Evolutionary conservation across 2,113 vertebrate genomes (phyloP).

Genomic region (Nanger granti): DNA sequence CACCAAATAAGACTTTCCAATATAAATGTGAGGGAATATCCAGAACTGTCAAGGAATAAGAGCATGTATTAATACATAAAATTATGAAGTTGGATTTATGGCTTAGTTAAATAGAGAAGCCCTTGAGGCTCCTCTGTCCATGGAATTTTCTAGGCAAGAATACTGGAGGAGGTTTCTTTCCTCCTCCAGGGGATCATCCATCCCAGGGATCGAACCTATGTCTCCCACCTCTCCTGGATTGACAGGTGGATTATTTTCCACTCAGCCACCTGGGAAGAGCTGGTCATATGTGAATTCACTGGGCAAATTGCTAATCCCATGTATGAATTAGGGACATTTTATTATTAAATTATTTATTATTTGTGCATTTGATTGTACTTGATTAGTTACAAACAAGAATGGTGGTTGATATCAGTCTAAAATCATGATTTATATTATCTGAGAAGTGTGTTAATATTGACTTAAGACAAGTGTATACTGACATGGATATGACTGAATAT

Average conservation of each 20-base stretch:
- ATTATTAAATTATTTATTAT: neutral
- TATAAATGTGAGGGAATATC: neutral
- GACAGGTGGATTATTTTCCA: neutral
- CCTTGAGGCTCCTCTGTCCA: neutral
- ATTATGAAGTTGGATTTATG: neutral
- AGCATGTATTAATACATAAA: neutral
- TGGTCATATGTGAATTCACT: neutral
- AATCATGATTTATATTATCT: neutral
- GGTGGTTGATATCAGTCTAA: neutral
- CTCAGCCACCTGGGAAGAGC: neutral
- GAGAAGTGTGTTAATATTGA: neutral
- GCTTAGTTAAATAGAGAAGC: neutral
- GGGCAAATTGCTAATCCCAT: neutral
- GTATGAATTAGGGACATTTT: neutral
- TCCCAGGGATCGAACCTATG: neutral
- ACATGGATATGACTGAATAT: neutral
- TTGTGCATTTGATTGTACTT: neutral
- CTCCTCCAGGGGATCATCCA: neutral
- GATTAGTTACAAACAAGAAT: neutral
- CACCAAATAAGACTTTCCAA: neutral
- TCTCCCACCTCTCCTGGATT: neutral
- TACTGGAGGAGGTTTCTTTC: neutral
- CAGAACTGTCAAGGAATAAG: neutral
- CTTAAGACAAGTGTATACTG: neutral
- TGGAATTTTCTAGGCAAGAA: neutral